These are phyloP conservation scores for Pegea sp. DNA, from an alignment of 23 tunicate genomes.

Conservation along the genomic window DNA sequence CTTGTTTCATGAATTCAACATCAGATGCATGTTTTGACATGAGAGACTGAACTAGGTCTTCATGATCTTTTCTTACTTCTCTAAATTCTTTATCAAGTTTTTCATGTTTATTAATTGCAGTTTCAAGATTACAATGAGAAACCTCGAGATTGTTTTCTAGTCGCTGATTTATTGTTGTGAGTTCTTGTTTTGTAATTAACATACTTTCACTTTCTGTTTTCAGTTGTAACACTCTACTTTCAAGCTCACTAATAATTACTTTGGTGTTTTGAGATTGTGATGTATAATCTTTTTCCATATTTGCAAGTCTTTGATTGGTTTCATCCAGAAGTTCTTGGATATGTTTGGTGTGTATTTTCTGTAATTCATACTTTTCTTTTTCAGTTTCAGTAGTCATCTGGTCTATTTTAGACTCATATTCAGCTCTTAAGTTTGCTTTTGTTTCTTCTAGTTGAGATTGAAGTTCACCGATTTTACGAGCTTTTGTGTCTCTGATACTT, in stretches of 20 bases:
- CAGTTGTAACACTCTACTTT: conserved; percentile 40
- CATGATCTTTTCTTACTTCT: conserved; percentile 9
- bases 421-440: conserved; percentile 19
- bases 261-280: conserved; percentile 73
- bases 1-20: conserved; percentile 51
- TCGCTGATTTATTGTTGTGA: conserved; percentile 35
- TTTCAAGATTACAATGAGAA: too few relatives aligned
- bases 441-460: conserved; percentile 34
- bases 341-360: conserved; percentile 75
- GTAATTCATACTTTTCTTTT: conserved; percentile 71
- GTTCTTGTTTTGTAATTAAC: conserved; percentile 30
- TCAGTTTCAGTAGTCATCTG: conserved; percentile 27
- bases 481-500: conserved; percentile 29
- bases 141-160: conserved; percentile 11
- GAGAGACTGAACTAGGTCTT: conserved; percentile 4
- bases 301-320: conserved; percentile 40
- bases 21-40: conserved; percentile 35
- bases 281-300: conserved; percentile 81
- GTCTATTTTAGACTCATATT: conserved; percentile 46
- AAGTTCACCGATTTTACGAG: conserved; percentile 39
- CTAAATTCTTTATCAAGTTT: conserved; percentile 28
- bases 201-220: conserved; percentile 57
- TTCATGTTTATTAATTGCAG: too few relatives aligned
- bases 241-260: conserved; percentile 45
- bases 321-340: conserved; percentile 81